Conservation (phyloP, 1,140 invertebrate genomes). For the Globodera rostochiensis region DNA sequence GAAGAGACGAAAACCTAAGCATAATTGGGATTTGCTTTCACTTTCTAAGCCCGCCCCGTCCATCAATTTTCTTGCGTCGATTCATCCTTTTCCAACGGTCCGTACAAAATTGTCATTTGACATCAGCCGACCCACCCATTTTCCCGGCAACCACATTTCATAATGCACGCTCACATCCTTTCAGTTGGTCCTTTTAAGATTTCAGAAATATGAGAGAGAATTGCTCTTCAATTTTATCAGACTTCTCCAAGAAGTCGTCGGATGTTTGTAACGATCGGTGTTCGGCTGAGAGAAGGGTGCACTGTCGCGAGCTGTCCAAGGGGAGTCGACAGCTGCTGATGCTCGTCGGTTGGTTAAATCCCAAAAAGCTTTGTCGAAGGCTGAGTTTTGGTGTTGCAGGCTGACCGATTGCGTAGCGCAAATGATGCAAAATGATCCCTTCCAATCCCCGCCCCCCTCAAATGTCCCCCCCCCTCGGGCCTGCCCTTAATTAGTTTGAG, state of each 20-base stretch:
- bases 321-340: constrained; percentile 12
- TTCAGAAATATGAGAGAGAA: neutral
- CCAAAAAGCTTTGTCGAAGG: neutral
- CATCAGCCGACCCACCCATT: neutral
- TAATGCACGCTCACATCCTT: neutral
- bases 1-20: too few species aligned
- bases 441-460: neutral
- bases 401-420: neutral
- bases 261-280: constrained; percentile 18
- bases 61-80: neutral
- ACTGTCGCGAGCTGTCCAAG: constrained; percentile 17
- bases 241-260: neutral
- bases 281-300: constrained; percentile 12
- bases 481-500: constrained; percentile 12
- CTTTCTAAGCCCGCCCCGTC: neutral
- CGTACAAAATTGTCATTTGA: neutral
- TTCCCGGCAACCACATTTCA: neutral
- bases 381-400: neutral
- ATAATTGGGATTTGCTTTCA: neutral
- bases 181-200: neutral
- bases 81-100: too few species aligned
- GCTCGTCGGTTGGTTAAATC: neutral
- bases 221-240: neutral
- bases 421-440: constrained; percentile 5
- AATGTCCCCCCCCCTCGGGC: neutral